These are phyloP conservation scores for Montipora foliosa DNA, from an alignment of 64 coral and sea anemone genomes.

Conservation along the genomic window DNA sequence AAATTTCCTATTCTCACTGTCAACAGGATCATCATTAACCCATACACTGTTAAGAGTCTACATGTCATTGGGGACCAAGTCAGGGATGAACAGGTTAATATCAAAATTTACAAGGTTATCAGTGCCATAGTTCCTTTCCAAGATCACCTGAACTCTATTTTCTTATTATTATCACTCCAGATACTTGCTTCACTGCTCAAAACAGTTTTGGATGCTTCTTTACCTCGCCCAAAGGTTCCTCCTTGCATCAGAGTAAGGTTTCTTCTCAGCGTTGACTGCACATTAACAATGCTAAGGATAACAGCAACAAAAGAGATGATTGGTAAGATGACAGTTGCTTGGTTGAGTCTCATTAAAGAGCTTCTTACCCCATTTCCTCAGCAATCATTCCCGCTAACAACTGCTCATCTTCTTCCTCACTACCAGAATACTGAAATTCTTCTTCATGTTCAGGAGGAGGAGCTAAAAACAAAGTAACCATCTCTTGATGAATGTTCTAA, in stretches of 20 bases:
- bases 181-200: neutral
- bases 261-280: constrained; percentile 92
- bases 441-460: constrained; percentile 85
- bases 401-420: constrained; percentile 98
- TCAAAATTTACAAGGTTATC: too few species aligned
- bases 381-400: constrained; percentile 93
- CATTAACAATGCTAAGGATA: constrained; percentile 63
- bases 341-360: neutral
- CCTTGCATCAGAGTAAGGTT: constrained; percentile 98
- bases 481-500: too few species aligned
- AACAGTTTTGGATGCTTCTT: neutral
- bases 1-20: too few species aligned
- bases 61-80: too few species aligned
- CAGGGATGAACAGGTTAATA: too few species aligned
- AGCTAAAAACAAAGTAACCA: constrained; percentile 11
- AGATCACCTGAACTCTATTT: too few species aligned
- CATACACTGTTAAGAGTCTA: too few species aligned
- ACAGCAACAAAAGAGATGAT: neutral
- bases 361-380: constrained; percentile 95
- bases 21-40: too few species aligned
- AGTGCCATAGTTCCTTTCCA: too few species aligned
- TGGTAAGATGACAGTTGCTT: too few species aligned
- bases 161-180: neutral
- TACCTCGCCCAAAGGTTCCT: constrained; percentile 91
- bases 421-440: constrained; percentile 95